A percentile compares a stretch with the other conserved stretches of the same genome.
phyloP scores from a whole-genome alignment of 1,140 invertebrate genomes.

The Bombus cullumanus region DNA sequence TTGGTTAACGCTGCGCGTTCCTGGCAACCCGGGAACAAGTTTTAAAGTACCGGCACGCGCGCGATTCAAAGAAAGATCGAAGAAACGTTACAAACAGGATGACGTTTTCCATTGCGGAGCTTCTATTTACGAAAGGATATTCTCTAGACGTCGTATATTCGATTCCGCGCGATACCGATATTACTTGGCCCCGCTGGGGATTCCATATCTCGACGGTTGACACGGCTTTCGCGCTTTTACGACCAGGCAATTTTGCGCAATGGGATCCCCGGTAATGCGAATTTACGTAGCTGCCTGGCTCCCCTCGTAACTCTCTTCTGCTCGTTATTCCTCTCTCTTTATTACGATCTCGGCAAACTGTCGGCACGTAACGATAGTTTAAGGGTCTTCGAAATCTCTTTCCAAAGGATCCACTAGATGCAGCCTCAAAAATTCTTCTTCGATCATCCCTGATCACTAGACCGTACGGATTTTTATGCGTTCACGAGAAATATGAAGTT shows the following conservation, averaged over 20 bases:
- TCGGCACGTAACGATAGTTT: constrained; percentile 54
- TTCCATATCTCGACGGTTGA: constrained; percentile 66
- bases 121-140: constrained; percentile 23
- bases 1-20: no score
- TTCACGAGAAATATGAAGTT: no score
- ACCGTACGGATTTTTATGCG: no score
- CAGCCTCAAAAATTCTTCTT: neutral
- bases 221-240: constrained; percentile 64
- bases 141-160: constrained; percentile 25
- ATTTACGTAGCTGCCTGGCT: constrained; percentile 52
- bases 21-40: no score
- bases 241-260: constrained; percentile 59
- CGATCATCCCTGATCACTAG: neutral
- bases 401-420: neutral
- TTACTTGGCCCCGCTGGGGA: constrained; percentile 32
- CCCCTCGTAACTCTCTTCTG: constrained; percentile 33
- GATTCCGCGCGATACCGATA: constrained; percentile 57
- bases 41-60: neutral
- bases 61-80: neutral
- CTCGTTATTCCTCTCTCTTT: constrained; percentile 43
- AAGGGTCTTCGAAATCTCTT: constrained; percentile 43
- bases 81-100: neutral
- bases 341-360: constrained; percentile 51
- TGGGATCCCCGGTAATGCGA: constrained; percentile 63
- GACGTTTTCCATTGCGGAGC: constrained; percentile 3